These are phyloP conservation scores for Borostomias antarcticus DNA, from an alignment of 2,797 vertebrate species.

Conservation along the genomic window DNA sequence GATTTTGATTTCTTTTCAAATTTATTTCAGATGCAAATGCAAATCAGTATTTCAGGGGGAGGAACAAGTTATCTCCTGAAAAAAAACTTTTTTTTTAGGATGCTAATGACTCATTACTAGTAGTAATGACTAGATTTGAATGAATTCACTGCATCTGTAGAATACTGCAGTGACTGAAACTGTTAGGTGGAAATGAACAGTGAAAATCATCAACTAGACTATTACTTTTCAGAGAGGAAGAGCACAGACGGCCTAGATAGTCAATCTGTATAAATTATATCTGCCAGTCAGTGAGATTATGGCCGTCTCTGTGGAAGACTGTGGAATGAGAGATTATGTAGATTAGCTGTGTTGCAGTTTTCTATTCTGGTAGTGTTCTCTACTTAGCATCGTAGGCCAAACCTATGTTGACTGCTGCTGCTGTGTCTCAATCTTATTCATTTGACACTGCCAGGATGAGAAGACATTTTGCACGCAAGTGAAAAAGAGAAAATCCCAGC, in stretches of 20 bases:
- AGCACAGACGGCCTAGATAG: too few species aligned
- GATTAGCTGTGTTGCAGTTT: background rate
- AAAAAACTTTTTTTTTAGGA: too few species aligned
- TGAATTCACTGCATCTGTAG: too few species aligned
- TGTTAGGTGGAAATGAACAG: too few species aligned
- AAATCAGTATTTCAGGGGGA: background rate
- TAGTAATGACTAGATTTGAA: too few species aligned
- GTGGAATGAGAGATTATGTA: background rate
- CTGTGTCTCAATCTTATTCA: background rate
- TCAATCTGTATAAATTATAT: too few species aligned
- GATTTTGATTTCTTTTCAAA: slow-evolving; percentile 58
- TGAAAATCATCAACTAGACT: too few species aligned
- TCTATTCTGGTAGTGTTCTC: background rate
- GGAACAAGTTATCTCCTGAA: background rate
- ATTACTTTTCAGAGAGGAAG: too few species aligned
- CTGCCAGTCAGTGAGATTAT: too few species aligned
- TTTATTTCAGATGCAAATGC: background rate
- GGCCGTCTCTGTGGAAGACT: too few species aligned
- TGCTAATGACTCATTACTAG: too few species aligned
- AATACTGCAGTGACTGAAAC: too few species aligned
- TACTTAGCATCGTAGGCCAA: background rate
- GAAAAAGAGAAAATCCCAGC: background rate
- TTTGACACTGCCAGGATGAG: background rate
- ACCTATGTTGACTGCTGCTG: background rate
- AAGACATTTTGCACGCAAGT: background rate